phyloP scores from a whole-genome alignment of 2,797 vertebrate genomes.

The Acipenser oxyrinchus region DNA sequence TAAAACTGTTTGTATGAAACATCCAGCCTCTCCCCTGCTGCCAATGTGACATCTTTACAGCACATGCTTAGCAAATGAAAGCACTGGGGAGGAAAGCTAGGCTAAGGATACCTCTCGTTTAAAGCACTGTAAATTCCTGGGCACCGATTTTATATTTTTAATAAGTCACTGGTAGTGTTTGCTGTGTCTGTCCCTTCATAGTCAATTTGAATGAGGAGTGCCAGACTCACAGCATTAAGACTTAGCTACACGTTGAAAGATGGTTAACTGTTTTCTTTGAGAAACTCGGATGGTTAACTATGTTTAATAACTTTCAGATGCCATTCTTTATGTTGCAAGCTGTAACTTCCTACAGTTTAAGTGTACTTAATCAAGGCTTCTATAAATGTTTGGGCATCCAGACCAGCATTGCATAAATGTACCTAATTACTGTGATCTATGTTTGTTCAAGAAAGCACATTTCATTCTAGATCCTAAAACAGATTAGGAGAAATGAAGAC shows the following conservation, averaged over 20 bases:
- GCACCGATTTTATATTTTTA: slow-evolving; percentile 64
- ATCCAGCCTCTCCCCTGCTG: slow-evolving; percentile 49
- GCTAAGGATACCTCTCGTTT: slow-evolving; percentile 55
- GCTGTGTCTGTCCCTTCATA: slow-evolving; percentile 64
- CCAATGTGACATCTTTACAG: slow-evolving; percentile 72
- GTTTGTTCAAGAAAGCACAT: too few species aligned
- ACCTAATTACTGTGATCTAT: too few species aligned
- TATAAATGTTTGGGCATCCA: slow-evolving; percentile 11
- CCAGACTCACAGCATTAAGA: slow-evolving; percentile 71
- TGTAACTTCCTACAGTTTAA: slow-evolving; percentile 56
- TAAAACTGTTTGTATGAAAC: slow-evolving; percentile 46
- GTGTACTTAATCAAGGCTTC: slow-evolving; percentile 45
- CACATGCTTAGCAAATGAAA: slow-evolving; percentile 52
- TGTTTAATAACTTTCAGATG: slow-evolving; percentile 83
- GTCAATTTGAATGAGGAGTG: slow-evolving; percentile 80
- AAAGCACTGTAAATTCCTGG: slow-evolving; percentile 71
- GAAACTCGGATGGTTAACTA: slow-evolving; percentile 65
- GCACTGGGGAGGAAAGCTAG: slow-evolving; percentile 38
- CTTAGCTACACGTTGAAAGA: slow-evolving; percentile 60
- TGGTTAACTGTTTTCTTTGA: slow-evolving; percentile 44
- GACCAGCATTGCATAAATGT: background rate
- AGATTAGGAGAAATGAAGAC: too few species aligned
- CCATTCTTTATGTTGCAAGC: slow-evolving; percentile 49
- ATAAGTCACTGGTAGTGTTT: slow-evolving; percentile 57
- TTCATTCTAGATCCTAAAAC: too few species aligned